A percentile compares a stretch with the other conserved stretches of the same genome.
Evolutionary conservation across 2,113 vertebrate species (phyloP).

Genomic region (Panurus biarmicus): DNA sequence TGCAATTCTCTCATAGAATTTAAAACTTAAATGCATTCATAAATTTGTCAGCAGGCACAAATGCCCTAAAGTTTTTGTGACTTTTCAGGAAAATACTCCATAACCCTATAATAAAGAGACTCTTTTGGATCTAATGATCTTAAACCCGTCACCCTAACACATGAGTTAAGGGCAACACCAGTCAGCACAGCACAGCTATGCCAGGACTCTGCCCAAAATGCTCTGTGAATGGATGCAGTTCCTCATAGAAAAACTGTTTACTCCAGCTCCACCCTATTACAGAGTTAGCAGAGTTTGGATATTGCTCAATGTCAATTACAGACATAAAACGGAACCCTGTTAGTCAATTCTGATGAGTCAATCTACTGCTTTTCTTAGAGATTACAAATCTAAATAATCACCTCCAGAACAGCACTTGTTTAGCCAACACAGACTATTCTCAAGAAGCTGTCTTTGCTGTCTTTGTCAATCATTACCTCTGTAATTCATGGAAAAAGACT

Average conservation of each 20-base stretch:
- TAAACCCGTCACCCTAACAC: not conserved
- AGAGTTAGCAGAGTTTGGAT: not conserved
- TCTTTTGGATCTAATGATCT: not conserved
- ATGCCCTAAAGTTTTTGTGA: not conserved
- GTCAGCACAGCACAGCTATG: not conserved
- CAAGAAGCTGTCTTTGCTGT: not conserved
- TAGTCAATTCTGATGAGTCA: slow-evolving; percentile 51
- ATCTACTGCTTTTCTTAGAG: slow-evolving; percentile 27
- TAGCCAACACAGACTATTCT: not conserved
- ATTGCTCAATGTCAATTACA: slow-evolving; percentile 40
- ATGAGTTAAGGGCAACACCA: not conserved
- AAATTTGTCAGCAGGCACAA: not conserved
- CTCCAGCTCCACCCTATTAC: slow-evolving; percentile 35
- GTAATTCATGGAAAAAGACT: not conserved
- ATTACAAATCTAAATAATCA: not conserved
- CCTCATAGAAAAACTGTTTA: not conserved
- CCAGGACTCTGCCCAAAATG: not conserved
- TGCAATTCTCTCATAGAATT: not conserved
- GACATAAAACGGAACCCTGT: slow-evolving; percentile 24
- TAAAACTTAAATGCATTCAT: not conserved
- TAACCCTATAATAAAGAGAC: not conserved
- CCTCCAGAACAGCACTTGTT: not conserved
- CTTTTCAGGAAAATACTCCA: not conserved
- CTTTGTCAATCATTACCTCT: not conserved
- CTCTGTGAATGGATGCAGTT: not conserved